A percentile compares a stretch with the other conserved stretches of the same genome.
Conservation (phyloP, 2,797 vertebrate genomes). For the Sibirionetta formosa region DNA sequence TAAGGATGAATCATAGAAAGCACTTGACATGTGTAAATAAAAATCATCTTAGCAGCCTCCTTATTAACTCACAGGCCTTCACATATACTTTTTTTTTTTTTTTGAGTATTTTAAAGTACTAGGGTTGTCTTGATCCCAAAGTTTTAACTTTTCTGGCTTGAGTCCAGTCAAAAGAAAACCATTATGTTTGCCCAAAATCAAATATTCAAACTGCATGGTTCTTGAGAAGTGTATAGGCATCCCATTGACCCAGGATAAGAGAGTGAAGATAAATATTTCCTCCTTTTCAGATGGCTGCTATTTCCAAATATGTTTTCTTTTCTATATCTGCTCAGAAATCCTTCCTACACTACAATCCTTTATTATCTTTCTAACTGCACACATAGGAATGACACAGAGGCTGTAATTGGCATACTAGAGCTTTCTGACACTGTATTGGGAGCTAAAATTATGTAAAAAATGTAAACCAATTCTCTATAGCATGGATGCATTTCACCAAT, state of each 20-base stretch:
- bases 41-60: background rate
- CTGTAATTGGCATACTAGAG: background rate
- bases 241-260: background rate
- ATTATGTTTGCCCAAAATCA: background rate
- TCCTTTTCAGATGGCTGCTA: background rate
- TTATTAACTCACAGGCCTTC: background rate
- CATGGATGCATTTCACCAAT: background rate
- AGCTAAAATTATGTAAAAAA: background rate
- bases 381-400: fast-evolving
- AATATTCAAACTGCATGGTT: background rate
- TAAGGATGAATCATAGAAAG: background rate
- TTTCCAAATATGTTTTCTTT: background rate
- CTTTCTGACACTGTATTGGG: background rate
- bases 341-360: background rate
- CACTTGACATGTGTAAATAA: background rate
- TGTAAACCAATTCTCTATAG: background rate
- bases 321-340: background rate
- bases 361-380: background rate
- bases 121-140: fast-evolving
- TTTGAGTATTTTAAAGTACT: background rate
- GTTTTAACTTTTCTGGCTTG: background rate
- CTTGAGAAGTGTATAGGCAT: background rate
- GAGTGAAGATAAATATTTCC: background rate
- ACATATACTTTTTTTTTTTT: background rate
- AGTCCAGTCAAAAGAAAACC: background rate